Conservation (phyloP, 1,140 invertebrate genomes). For the Lineus longissimus region DNA sequence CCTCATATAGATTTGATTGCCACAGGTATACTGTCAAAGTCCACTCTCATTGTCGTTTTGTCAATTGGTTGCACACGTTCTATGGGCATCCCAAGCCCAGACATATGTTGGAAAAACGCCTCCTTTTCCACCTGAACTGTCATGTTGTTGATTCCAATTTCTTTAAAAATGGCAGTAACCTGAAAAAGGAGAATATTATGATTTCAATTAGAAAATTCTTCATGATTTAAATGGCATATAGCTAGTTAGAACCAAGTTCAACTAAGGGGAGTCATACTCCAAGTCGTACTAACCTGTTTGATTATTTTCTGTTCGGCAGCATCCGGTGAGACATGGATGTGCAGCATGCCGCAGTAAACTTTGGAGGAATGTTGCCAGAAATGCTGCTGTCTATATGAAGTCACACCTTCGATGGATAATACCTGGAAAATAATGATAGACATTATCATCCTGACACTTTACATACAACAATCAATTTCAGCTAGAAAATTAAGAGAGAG, state of each 20-base stretch:
- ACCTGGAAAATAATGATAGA: slow-evolving; percentile 41
- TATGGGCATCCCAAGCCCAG: slow-evolving; percentile 42
- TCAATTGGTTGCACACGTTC: background rate
- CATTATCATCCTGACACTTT: too few species aligned
- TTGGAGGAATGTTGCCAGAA: slow-evolving; percentile 55
- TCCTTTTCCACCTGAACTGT: slow-evolving; percentile 55
- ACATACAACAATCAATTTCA: too few species aligned
- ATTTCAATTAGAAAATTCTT: too few species aligned
- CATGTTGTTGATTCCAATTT: slow-evolving; percentile 44
- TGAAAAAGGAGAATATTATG: slow-evolving; percentile 26
- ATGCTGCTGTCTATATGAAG: slow-evolving; percentile 52
- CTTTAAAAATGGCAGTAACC: slow-evolving; percentile 49
- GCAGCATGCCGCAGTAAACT: slow-evolving; percentile 50
- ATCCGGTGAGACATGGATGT: slow-evolving; percentile 51
- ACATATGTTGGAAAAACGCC: slow-evolving; percentile 50
- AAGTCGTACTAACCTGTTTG: slow-evolving; percentile 36
- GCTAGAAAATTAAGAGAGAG: too few species aligned
- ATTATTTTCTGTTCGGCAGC: slow-evolving; percentile 53
- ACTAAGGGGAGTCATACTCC: background rate
- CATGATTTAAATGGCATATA: background rate
- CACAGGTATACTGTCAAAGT: too few species aligned
- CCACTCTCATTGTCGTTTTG: too few species aligned
- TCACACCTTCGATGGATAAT: slow-evolving; percentile 51
- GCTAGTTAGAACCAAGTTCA: background rate
- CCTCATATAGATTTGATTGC: too few species aligned